A percentile compares a stretch with the other conserved stretches of the same genome.
Evolutionary conservation across 2,797 vertebrate genomes (phyloP).

Genomic region (Telmatherina bonti): DNA sequence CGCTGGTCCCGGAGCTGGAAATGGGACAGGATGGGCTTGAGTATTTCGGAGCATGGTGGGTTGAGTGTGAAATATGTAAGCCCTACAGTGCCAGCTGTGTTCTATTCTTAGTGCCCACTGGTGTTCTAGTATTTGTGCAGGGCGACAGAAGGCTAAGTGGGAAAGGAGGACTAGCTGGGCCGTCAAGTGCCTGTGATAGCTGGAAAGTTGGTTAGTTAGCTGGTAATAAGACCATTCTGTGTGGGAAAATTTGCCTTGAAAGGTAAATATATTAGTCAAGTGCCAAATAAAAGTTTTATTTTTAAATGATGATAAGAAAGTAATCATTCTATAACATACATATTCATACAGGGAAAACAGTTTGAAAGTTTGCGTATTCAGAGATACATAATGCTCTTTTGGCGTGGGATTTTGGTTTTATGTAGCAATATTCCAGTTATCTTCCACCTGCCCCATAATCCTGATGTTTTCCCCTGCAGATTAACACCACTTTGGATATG

Average conservation of each 20-base stretch:
- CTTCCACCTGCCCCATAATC: not conserved
- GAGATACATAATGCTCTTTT: not conserved
- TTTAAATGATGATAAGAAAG: too few species aligned
- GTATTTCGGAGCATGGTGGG: constrained; percentile 77
- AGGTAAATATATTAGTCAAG: too few species aligned
- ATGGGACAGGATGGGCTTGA: constrained; percentile 68
- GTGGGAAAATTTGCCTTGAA: not conserved
- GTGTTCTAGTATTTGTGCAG: constrained; percentile 72
- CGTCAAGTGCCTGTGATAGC: constrained; percentile 49
- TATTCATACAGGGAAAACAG: too few species aligned
- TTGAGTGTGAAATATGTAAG: constrained; percentile 84
- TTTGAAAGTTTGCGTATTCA: too few species aligned
- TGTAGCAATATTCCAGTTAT: not conserved
- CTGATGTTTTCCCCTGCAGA: constrained; percentile 4
- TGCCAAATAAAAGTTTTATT: too few species aligned
- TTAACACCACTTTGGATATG: constrained; percentile 21
- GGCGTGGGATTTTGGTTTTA: not conserved
- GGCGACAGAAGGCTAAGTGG: constrained; percentile 73
- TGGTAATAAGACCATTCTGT: constrained; percentile 9
- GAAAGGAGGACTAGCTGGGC: constrained; percentile 68
- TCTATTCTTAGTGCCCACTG: constrained; percentile 83
- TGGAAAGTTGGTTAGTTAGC: constrained; percentile 52
- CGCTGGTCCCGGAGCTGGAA: constrained; percentile 69
- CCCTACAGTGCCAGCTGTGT: constrained; percentile 84
- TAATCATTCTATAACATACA: too few species aligned